Conservation (phyloP, 2,113 vertebrate species). For the Heterotis niloticus region DNA sequence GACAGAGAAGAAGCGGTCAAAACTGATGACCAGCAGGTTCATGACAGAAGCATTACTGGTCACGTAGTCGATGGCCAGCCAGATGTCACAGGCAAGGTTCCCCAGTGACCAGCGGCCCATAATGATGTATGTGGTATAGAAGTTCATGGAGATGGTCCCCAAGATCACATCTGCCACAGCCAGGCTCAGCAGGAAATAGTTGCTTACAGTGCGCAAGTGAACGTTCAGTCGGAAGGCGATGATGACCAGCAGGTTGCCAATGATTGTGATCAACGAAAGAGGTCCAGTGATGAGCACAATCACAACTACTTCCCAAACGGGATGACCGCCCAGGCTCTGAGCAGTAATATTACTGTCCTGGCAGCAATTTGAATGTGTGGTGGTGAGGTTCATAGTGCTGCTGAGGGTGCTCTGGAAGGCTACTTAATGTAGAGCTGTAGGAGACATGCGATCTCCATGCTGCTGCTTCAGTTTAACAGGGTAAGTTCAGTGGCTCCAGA, state of each 20-base stretch:
- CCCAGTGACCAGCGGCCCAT: conserved; percentile 70
- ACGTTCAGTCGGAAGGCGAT: conserved; percentile 72
- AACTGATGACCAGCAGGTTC: conserved; percentile 75
- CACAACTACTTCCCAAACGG: conserved; percentile 62
- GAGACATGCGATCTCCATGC: not conserved
- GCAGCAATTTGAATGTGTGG: conserved; percentile 8
- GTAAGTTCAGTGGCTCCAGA: not conserved
- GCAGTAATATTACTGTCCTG: conserved; percentile 39
- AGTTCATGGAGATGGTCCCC: conserved; percentile 72
- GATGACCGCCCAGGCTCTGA: conserved; percentile 47
- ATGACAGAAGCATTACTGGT: conserved; percentile 75
- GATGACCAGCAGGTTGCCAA: conserved; percentile 70
- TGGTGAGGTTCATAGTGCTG: conserved; percentile 57
- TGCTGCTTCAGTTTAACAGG: not conserved
- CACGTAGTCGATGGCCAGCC: conserved; percentile 73
- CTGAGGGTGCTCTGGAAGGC: conserved; percentile 12
- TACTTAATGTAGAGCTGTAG: conserved; percentile 14
- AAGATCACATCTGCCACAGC: conserved; percentile 73
- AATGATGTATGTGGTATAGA: conserved; percentile 70
- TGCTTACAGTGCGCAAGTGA: conserved; percentile 70
- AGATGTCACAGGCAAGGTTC: conserved; percentile 67
- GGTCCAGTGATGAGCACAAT: conserved; percentile 63
- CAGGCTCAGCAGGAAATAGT: conserved; percentile 74
- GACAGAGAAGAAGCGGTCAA: conserved; percentile 74
- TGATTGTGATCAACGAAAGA: conserved; percentile 66